Evolutionary conservation across 2,113 vertebrate genomes (phyloP).

Genomic region (Potamarius usumacintae): DNA sequence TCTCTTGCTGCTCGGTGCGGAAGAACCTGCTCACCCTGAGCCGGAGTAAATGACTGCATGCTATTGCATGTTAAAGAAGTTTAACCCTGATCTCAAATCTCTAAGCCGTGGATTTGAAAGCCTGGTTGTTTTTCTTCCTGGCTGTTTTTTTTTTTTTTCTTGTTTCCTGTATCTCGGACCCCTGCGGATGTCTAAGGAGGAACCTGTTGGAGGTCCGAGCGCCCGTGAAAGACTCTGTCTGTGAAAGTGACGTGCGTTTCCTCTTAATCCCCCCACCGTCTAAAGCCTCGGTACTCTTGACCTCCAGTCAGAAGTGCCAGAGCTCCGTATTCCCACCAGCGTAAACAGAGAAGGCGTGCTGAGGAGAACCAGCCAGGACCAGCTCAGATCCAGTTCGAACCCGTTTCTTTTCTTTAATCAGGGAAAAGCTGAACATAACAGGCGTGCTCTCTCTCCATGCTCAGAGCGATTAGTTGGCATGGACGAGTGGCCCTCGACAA

Average conservation of each 20-base stretch:
- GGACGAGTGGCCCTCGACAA: slow-evolving; percentile 42
- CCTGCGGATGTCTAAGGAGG: slow-evolving; percentile 57
- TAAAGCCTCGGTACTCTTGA: slow-evolving; percentile 43
- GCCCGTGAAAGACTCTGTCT: slow-evolving; percentile 51
- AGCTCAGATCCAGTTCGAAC: slow-evolving; percentile 72
- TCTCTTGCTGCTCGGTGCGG: not conserved
- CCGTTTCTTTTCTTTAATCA: slow-evolving; percentile 68
- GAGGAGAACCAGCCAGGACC: slow-evolving; percentile 74
- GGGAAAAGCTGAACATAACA: slow-evolving; percentile 62
- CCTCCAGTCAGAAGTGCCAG: slow-evolving; percentile 56
- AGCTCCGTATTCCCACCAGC: slow-evolving; percentile 60
- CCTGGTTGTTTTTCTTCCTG: slow-evolving; percentile 50
- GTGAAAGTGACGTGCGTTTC: slow-evolving; percentile 64
- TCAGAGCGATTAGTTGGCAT: slow-evolving; percentile 57
- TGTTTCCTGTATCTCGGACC: slow-evolving; percentile 54
- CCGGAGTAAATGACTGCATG: not conserved
- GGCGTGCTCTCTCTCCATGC: slow-evolving; percentile 59
- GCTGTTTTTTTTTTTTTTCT: slow-evolving; percentile 51
- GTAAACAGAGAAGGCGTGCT: slow-evolving; percentile 59
- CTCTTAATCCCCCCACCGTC: slow-evolving; percentile 45
- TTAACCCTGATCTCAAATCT: not conserved
- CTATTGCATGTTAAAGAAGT: slow-evolving; percentile 1
- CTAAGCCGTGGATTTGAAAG: slow-evolving; percentile 57
- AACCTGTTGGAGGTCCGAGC: slow-evolving; percentile 59
- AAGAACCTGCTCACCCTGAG: not conserved